Percentiles rank a stretch among this genome's conserved stretches.
phyloP scores from a whole-genome alignment of 2,888 invertebrate species.

The Achlya flavicornis region DNA sequence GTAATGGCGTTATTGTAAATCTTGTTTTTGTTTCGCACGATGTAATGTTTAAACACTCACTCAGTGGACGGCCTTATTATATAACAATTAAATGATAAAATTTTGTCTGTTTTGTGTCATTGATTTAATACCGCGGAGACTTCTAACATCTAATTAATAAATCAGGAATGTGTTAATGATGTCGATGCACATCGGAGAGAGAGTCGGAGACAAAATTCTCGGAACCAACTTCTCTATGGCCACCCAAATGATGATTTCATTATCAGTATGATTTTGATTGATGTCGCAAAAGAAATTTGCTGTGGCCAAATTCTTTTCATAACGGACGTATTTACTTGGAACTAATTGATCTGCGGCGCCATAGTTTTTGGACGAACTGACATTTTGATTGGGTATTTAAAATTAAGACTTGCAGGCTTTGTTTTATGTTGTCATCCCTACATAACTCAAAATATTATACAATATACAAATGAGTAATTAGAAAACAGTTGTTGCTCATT shows the following conservation, averaged over 20 bases:
- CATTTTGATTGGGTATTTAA: slow-evolving; percentile 41
- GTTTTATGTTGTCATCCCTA: neutral
- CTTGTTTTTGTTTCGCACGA: neutral
- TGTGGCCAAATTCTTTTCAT: slow-evolving; percentile 76
- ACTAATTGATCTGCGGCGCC: slow-evolving; percentile 81
- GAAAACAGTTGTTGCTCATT: too few relatives aligned
- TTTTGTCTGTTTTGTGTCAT: slow-evolving; percentile 17
- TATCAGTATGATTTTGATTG: slow-evolving; percentile 84
- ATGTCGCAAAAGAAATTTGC: slow-evolving; percentile 78
- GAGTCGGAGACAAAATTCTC: slow-evolving; percentile 61
- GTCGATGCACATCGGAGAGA: slow-evolving; percentile 59
- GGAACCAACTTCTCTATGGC: slow-evolving; percentile 78
- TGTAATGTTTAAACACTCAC: neutral
- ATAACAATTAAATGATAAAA: neutral
- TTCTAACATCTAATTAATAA: slow-evolving; percentile 78
- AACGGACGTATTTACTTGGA: slow-evolving; percentile 78
- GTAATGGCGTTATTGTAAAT: neutral
- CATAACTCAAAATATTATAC: neutral
- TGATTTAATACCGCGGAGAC: slow-evolving; percentile 25
- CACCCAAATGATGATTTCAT: slow-evolving; percentile 84
- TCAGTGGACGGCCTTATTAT: neutral
- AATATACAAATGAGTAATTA: too few relatives aligned
- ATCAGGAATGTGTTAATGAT: slow-evolving; percentile 82
- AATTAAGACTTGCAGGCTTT: slow-evolving; percentile 2
- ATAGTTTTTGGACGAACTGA: slow-evolving; percentile 66